Percentiles rank a stretch among this genome's conserved stretches.
These are phyloP conservation scores for Folsomia manolachei DNA, from an alignment of 2,888 invertebrate genomes.

Conservation along the genomic window DNA sequence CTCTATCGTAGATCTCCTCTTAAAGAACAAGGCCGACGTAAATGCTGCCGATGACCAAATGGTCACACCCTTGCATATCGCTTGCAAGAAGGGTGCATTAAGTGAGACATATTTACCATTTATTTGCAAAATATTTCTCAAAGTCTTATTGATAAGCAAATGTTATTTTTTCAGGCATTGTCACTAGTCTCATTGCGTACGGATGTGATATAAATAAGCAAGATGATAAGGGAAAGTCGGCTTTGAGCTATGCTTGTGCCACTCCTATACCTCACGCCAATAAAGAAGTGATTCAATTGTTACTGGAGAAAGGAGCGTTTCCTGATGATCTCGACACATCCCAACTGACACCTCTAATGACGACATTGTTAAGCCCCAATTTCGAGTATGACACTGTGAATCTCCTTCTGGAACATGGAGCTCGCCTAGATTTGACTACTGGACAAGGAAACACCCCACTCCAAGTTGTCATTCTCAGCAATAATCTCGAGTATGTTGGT, in stretches of 20 bases:
- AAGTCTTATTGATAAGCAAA: neutral
- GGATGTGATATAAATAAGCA: conserved; percentile 45
- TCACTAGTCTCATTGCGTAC: conserved; percentile 30
- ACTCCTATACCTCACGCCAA: conserved; percentile 34
- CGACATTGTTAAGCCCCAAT: conserved; percentile 35
- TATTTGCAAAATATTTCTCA: neutral
- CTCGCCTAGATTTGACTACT: conserved; percentile 35
- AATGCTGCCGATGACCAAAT: conserved; percentile 43
- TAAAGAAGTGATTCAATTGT: conserved; percentile 36
- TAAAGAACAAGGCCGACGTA: conserved; percentile 43
- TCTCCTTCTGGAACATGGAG: conserved; percentile 36
- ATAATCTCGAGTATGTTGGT: conserved; percentile 36
- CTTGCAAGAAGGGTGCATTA: conserved; percentile 37
- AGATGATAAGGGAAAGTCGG: conserved; percentile 41
- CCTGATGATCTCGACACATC: conserved; percentile 40
- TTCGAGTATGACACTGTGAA: conserved; percentile 41
- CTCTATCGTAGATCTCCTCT: conserved; percentile 37
- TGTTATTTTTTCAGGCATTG: conserved; percentile 23
- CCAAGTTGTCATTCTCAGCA: conserved; percentile 43
- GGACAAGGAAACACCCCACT: conserved; percentile 41
- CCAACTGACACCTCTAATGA: conserved; percentile 42
- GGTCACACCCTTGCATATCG: conserved; percentile 43
- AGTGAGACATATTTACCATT: conserved; percentile 23
- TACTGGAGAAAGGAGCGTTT: conserved; percentile 42
- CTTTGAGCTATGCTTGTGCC: conserved; percentile 41